Base-by-base conservation (phyloP, 1,140 invertebrate genomes). In the Bombus impatiens region DNA sequence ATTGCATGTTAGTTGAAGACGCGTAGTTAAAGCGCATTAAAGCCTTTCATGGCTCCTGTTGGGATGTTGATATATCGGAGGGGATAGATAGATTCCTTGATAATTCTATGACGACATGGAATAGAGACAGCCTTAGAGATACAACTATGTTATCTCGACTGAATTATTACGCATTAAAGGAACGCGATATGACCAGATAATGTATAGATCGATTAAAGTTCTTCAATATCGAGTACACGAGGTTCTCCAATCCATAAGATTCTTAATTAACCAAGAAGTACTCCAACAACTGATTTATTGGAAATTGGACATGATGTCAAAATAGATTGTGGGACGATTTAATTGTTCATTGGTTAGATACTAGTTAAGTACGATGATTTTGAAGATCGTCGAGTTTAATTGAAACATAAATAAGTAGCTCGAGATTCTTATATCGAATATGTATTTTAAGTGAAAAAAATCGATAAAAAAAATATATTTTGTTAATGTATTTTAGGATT, bases 91-190 rank as follows among this genome's bases (percentile, higher is more conserved):
- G 59, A 78, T 70, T 80, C 65, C 44, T 70, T 47, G 65, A 80
- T 70, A 80, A 70, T 37, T 37, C n/a, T 12, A 37, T 32, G 25
- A 80, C 32, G 9, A 5, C 15, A n/a, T 53, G 15, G 32, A 53
- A 40, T 53, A 37, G 3, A 70, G 18, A 1, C 12, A 10, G 32
- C 67, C n/a, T 5, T 44, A 35, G n/a, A 68, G 25, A 8, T 3
- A 44, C 9, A 44, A 15, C 9, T 6, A 28, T 65, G 65, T 53
- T 80, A 70, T 70, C 44, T 25, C 0, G 32, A 6, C 12, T 32
- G 42, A 47, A 47, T 79, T 79, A 78, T 78, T 79, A 68, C 59
- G 78, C 40, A 37, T 40, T 22, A 28, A 80, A 80, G 65, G 25
- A 40, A 80, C 65, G 65, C 2, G 78, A 80, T 80, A 70, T 53